These are phyloP conservation scores for Neodiprion fabricii DNA, from an alignment of 1,140 invertebrate genomes.

Conservation along the genomic window DNA sequence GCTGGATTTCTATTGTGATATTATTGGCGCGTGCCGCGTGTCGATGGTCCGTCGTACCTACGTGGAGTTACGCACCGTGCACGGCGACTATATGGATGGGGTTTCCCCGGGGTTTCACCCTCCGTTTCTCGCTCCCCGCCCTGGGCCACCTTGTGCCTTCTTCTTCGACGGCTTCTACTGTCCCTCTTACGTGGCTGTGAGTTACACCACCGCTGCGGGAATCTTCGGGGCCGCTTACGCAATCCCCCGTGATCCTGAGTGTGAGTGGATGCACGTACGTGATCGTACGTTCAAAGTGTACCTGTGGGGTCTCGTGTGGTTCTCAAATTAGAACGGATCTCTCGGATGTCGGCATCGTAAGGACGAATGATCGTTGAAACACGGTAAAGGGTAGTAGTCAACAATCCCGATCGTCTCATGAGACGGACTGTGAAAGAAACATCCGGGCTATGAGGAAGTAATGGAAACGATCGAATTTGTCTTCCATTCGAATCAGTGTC, in stretches of 20 bases:
- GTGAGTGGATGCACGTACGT: neutral
- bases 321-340: neutral
- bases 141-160: neutral
- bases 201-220: neutral
- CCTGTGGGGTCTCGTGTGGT: neutral
- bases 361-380: too few species aligned
- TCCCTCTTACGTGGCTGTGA: neutral
- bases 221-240: neutral
- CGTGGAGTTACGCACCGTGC: slow-evolving; percentile 10
- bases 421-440: too few species aligned
- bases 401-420: too few species aligned
- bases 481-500: too few species aligned
- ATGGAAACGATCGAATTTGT: too few species aligned
- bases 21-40: slow-evolving; percentile 42
- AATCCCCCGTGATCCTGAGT: neutral
- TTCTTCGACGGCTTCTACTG: neutral
- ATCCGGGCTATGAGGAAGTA: too few species aligned
- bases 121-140: too few species aligned
- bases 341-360: too few species aligned
- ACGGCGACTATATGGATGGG: slow-evolving; percentile 16
- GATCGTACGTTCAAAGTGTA: neutral
- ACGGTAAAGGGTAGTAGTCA: too few species aligned
- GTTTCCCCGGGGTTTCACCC: neutral
- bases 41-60: slow-evolving; percentile 10
- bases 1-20: slow-evolving; percentile 31